These are phyloP conservation scores for Sciurus vulgaris DNA, from an alignment of 2,797 vertebrate species.

Conservation along the genomic window DNA sequence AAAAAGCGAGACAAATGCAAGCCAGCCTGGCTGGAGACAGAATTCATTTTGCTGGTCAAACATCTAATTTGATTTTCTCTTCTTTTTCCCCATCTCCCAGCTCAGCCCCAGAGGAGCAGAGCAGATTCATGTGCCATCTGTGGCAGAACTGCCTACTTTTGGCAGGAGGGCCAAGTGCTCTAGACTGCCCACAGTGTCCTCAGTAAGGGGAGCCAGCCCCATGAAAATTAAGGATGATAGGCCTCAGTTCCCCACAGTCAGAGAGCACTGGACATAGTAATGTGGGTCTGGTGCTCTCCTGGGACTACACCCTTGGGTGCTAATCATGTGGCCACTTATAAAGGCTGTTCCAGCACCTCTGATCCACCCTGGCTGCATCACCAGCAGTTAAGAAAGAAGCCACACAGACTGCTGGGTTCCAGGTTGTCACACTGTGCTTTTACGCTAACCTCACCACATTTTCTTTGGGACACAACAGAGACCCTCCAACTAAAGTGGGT, in stretches of 20 bases:
- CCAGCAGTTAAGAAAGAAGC: too few relatives aligned
- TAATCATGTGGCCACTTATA: neutral
- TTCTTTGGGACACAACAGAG: too few relatives aligned
- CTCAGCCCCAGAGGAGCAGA: neutral
- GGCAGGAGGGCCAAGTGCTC: neutral
- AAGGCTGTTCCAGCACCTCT: slow-evolving; percentile 25
- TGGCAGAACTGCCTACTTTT: neutral
- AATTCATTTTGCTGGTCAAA: slow-evolving; percentile 57
- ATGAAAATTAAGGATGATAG: neutral
- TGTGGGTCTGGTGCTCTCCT: too few relatives aligned
- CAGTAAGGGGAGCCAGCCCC: neutral
- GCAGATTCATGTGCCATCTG: neutral
- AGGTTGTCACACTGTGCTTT: too few relatives aligned
- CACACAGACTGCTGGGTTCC: too few relatives aligned
- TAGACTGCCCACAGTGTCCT: neutral
- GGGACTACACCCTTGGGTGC: too few relatives aligned
- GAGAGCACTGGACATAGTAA: too few relatives aligned
- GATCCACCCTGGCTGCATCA: slow-evolving; percentile 43
- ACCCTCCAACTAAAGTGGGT: neutral
- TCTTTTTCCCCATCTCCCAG: slow-evolving; percentile 11
- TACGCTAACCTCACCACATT: too few relatives aligned
- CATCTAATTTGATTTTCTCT: slow-evolving; percentile 42
- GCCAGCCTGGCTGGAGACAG: slow-evolving; percentile 61
- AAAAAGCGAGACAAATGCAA: slow-evolving; percentile 62
- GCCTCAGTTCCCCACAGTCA: too few relatives aligned